Base-by-base conservation (phyloP, 2,797 vertebrate species). In the Artibeus jamaicensis region DNA sequence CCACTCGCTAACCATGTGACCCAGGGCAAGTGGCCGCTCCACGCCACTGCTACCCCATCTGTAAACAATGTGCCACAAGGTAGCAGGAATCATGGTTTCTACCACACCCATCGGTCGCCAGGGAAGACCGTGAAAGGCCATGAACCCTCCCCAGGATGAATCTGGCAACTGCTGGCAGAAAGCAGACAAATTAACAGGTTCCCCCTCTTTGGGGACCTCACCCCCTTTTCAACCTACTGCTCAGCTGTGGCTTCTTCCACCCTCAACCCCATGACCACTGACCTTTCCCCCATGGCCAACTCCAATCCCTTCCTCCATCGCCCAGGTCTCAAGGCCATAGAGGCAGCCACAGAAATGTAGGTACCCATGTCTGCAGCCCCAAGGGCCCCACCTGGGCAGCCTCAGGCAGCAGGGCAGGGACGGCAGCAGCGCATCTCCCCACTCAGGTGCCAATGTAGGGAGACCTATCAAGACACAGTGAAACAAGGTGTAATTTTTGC, bases 401-500 rank as follows among this genome's bases (percentile, higher is more conserved):
- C 85, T 71, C 34, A 26, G 48, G 26, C 2, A 4, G 37, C 6
- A 0, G 50, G 24, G 21, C 37, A 8, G 65, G 32, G 37, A 21
- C 2, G 10, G 94, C 81, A 91, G 96, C 97, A 97, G 97, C 97
- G 97, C 98, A 98, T 97, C 98, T 98, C 96, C 95, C 96, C 97
- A 98, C 98, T 98, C 98, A 98, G 98, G 96, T 95, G 76, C 97
- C 98, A 98, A 98, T 96, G 96, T 97, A 97, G 97, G 94, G 97
- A 98, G 98, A 98, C 97, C 98, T 97, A 98, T 98, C 98, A 98
- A 98, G 98, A 98, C 98, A 97, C 6, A 70, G 96, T 94, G 98
- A 98, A 98, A 98, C 96, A 44, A 97, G 98, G 98, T 89, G 97
- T 98, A 98, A 98, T 98, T 99, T 98, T 98, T 98, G 97, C 6